Evolutionary conservation across 2,113 vertebrate genomes (phyloP), one percentile per base, ranked within the genome.

Genomic region (Barbus barbus): DNA sequence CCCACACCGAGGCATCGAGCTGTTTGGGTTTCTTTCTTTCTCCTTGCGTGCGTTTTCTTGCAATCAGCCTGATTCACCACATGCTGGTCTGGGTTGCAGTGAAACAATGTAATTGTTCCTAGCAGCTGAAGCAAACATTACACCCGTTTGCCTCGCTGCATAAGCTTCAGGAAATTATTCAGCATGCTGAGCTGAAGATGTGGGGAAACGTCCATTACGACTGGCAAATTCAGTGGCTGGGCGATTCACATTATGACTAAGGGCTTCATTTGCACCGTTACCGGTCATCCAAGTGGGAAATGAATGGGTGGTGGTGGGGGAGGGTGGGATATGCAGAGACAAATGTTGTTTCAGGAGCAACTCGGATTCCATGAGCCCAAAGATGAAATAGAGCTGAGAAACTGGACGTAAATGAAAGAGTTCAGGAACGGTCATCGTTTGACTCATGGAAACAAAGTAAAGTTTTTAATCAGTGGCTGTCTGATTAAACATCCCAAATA

Each of bases 401-500:
- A 38, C 33, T 9, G 67, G 20, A 71, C 0, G 9, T 36, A n/a
- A 13, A 48, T 65, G 1, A 69, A 53, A 46, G 4, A 13, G 16
- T 65, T 46, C 58, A 56, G 75, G n/a, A 41, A 74, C 73, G 18
- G 86, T 93, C 94, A 93, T 93, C 92, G 90, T 94, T 94, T 87
- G 91, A 92, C 91, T 93, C 77, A 90, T 93, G 93, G 93, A 94
- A 93, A 90, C 93, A 94, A 88, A 90, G 91, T 91, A 84, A 86
- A 84, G 88, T 93, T 92, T 94, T 95, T 94, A 94, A 94, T 94
- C 93, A 95, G 94, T 86, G 81, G 86, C 88, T 92, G 90, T 91
- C 93, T 95, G 93, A 94, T 95, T 94, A 95, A 95, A 95, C 89
- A 90, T 92, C 90, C 92, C 87, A 90, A 88, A 87, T 93, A 92